These are phyloP conservation scores for Geotria australis DNA, from an alignment of 2,797 vertebrate species.

Conservation along the genomic window DNA sequence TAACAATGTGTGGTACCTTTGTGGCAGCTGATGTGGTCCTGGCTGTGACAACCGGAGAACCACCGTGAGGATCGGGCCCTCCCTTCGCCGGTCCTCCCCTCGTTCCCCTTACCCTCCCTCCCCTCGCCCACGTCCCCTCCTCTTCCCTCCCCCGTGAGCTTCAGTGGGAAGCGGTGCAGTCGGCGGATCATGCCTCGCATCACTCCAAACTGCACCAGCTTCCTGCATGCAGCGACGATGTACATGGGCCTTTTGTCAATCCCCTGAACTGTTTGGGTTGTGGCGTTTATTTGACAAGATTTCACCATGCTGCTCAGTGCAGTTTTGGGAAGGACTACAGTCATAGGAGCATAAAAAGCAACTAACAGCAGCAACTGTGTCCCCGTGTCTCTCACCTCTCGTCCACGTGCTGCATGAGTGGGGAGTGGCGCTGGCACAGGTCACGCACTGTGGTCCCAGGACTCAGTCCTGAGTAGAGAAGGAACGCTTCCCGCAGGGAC, in stretches of 20 bases:
- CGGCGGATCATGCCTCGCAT: conserved; percentile 73
- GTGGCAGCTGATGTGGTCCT: conserved; percentile 97
- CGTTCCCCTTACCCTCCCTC: too few species aligned
- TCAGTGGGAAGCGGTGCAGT: conserved; percentile 82
- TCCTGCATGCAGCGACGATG: conserved; percentile 13
- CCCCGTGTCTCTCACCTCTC: conserved; percentile 27
- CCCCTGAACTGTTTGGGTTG: too few species aligned
- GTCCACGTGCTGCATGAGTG: conserved; percentile 66
- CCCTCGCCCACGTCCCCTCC: background rate
- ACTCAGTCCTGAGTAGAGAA: conserved; percentile 79
- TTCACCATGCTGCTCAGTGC: too few species aligned
- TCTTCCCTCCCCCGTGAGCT: conserved; percentile 10
- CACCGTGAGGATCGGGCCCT: conserved; percentile 48
- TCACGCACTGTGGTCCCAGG: conserved; percentile 84
- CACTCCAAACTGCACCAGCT: conserved; percentile 75
- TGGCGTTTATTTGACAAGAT: too few species aligned
- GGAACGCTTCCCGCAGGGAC: conserved; percentile 66
- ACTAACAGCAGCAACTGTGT: too few species aligned
- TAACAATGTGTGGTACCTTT: conserved; percentile 22
- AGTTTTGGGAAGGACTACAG: too few species aligned
- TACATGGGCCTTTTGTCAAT: too few species aligned
- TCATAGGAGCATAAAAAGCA: too few species aligned
- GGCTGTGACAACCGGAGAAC: conserved; percentile 81
- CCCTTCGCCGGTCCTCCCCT: conserved; percentile 19
- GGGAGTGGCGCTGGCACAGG: conserved; percentile 63